These are phyloP conservation scores for Sinhomidia bicolor DNA, from an alignment of 2,888 invertebrate genomes.

Conservation along the genomic window DNA sequence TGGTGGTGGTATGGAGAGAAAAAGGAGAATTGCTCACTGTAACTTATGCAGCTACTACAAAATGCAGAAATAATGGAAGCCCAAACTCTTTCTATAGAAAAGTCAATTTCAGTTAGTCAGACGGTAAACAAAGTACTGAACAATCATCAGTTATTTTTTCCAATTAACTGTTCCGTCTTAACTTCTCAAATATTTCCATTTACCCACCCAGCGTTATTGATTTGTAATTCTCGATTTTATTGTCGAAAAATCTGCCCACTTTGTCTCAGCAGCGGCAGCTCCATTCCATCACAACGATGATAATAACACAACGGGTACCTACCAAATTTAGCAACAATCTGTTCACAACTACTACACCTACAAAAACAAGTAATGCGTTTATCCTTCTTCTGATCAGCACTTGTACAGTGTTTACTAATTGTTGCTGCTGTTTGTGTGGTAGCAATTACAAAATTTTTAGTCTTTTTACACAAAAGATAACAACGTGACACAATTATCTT, in stretches of 20 bases:
- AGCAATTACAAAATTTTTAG: neutral
- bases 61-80: neutral
- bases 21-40: neutral
- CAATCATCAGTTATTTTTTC: too few relatives aligned
- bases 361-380: neutral
- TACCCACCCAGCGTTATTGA: too few relatives aligned
- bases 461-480: neutral
- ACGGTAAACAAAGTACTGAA: too few relatives aligned
- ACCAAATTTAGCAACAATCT: neutral
- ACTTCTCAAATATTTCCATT: too few relatives aligned
- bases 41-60: neutral
- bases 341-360: neutral
- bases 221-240: too few relatives aligned
- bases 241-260: too few relatives aligned
- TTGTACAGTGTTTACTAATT: too few relatives aligned
- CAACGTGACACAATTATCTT: slow-evolving; percentile 38
- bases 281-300: too few relatives aligned
- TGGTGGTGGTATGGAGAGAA: neutral
- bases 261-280: too few relatives aligned
- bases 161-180: too few relatives aligned
- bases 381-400: neutral
- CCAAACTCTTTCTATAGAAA: neutral
- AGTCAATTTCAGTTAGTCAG: too few relatives aligned
- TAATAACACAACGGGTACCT: too few relatives aligned
- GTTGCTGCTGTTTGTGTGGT: neutral